Percentiles rank a stretch among this genome's conserved stretches.
These are phyloP conservation scores for Pipistrellus nathusii DNA, from an alignment of 2,797 vertebrate species.

Conservation along the genomic window DNA sequence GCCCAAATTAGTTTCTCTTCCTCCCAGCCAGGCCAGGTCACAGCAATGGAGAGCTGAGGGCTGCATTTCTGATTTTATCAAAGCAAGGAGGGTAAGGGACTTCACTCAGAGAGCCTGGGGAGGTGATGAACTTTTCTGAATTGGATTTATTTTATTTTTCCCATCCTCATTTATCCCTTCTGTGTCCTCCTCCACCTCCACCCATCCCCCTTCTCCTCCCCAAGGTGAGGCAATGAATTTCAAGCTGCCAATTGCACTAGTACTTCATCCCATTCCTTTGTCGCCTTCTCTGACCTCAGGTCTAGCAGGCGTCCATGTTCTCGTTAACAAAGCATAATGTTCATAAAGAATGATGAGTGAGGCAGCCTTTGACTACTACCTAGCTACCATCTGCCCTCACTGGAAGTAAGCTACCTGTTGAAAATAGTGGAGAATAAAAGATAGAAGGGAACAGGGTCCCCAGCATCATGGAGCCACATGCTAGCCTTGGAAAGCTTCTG, in stretches of 20 bases:
- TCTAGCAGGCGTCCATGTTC: not conserved
- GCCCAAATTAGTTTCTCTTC: slow-evolving; percentile 4
- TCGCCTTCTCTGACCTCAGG: not conserved
- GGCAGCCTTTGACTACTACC: not conserved
- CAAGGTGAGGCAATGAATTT: not conserved
- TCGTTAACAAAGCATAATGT: not conserved
- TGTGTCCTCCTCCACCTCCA: not conserved
- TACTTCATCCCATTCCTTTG: not conserved
- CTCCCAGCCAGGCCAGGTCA: not conserved
- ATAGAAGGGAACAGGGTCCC: not conserved
- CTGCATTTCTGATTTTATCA: not conserved
- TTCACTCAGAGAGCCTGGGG: not conserved
- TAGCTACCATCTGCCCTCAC: not conserved
- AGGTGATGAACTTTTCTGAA: not conserved
- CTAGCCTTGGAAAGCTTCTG: not conserved
- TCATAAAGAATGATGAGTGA: not conserved
- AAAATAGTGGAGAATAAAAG: not conserved
- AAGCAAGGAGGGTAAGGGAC: not conserved
- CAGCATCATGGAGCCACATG: not conserved
- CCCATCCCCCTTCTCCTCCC: not conserved
- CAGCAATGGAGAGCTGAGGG: not conserved
- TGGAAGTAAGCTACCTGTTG: not conserved
- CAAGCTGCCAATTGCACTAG: not conserved
- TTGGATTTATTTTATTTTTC: not conserved
- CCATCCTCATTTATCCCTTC: not conserved